Evolutionary conservation across 1,140 invertebrate genomes (phyloP).

Genomic region (Euborellia annulipes): DNA sequence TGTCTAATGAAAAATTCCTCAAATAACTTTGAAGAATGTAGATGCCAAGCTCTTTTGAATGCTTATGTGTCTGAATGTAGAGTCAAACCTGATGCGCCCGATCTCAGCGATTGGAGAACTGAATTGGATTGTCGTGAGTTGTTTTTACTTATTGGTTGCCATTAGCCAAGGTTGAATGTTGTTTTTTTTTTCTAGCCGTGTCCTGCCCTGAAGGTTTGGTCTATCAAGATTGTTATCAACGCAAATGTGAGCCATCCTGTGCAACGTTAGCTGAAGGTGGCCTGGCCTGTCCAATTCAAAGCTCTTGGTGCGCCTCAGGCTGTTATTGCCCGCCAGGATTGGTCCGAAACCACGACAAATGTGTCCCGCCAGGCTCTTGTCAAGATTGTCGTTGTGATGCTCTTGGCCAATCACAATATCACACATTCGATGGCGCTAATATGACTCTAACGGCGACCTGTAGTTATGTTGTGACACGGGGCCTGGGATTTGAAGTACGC

Average conservation of each 20-base stretch:
- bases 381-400: constrained; percentile 44
- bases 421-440: no score
- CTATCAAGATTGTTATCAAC: constrained; percentile 61
- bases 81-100: constrained; percentile 36
- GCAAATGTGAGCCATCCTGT: constrained; percentile 54
- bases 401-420: background rate
- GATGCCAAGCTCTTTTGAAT: constrained; percentile 46
- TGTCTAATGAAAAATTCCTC: constrained; percentile 1
- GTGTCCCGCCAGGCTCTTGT: constrained; percentile 52
- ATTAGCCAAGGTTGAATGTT: background rate
- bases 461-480: no score
- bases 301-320: constrained; percentile 55
- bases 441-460: no score
- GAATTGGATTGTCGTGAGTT: constrained; percentile 48
- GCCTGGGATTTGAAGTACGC: no score
- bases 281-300: constrained; percentile 40
- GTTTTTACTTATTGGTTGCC: background rate
- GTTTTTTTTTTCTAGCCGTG: constrained; percentile 34
- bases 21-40: constrained; percentile 34
- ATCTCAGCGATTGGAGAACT: constrained; percentile 52
- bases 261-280: constrained; percentile 36
- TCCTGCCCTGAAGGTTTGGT: constrained; percentile 52
- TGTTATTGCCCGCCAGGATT: constrained; percentile 69
- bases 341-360: constrained; percentile 48
- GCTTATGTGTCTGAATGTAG: constrained; percentile 52